Conservation (phyloP, 37 sponge, comb jelly and placozoan genomes). For the Halisarca cf. caerulea region DNA sequence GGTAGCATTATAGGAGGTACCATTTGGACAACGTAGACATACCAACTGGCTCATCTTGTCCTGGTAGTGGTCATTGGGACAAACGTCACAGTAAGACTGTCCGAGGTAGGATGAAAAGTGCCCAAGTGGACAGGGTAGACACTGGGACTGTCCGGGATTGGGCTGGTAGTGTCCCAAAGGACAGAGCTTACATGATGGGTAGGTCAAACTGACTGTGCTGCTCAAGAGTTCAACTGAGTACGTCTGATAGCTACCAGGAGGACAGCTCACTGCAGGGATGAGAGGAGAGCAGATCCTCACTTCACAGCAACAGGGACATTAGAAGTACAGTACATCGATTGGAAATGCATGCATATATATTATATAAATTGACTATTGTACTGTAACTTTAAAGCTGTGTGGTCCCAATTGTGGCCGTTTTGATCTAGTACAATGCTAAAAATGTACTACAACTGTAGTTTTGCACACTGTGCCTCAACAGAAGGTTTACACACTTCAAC, state of each 20-base stretch:
- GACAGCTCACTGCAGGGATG: not conserved
- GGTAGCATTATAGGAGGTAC: not conserved
- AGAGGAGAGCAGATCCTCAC: no score
- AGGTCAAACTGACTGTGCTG: not conserved
- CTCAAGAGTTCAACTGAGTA: not conserved
- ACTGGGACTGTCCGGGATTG: not conserved
- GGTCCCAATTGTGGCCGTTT: no score
- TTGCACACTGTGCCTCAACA: no score
- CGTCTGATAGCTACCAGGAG: conserved; percentile 3
- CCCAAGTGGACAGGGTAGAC: conserved; percentile 1
- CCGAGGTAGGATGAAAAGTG: not conserved
- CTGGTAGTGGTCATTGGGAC: not conserved
- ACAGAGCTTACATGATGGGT: not conserved
- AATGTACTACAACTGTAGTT: no score
- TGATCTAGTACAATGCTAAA: no score
- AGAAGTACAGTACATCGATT: no score
- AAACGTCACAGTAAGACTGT: not conserved
- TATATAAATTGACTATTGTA: no score
- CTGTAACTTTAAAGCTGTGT: no score
- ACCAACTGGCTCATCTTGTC: not conserved
- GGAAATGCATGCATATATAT: no score
- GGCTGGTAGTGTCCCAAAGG: conserved; percentile 23
- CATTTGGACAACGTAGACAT: not conserved
- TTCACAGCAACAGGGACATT: no score
- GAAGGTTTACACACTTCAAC: no score